Evolutionary conservation across 2,113 vertebrate species (phyloP).

Genomic region (Mohoua ochrocephala): DNA sequence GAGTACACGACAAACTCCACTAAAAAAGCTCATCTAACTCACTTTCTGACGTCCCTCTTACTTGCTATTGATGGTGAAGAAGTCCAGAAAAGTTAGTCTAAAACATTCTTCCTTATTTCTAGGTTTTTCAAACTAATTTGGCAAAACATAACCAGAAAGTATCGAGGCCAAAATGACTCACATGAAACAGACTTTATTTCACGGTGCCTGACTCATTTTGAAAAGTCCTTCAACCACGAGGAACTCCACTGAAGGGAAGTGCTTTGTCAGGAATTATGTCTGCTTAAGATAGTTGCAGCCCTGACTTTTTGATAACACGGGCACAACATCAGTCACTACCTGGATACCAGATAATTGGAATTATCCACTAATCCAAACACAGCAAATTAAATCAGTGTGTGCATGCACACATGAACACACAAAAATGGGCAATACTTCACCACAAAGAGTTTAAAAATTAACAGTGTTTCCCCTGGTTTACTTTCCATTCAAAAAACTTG

Average conservation of each 20-base stretch:
- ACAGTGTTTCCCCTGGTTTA: neutral
- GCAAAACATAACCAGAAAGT: neutral
- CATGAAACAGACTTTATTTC: neutral
- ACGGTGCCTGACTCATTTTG: neutral
- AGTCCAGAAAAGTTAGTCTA: neutral
- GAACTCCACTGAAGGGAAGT: neutral
- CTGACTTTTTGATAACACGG: neutral
- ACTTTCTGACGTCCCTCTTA: neutral
- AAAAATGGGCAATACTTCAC: neutral
- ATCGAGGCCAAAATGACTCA: neutral
- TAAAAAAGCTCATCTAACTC: neutral
- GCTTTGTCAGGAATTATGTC: neutral
- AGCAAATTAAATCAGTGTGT: neutral
- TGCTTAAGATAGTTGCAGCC: neutral
- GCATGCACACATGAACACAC: neutral
- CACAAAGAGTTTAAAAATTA: neutral
- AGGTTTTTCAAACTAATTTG: neutral
- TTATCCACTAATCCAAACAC: neutral
- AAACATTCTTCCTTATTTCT: neutral
- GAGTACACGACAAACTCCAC: neutral
- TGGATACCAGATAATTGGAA: neutral
- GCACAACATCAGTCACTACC: neutral
- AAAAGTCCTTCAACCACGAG: neutral
- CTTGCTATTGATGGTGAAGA: neutral
- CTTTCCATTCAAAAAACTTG: neutral